phyloP scores from a whole-genome alignment of 2,113 vertebrate genomes.

The Ranitomeya variabilis region DNA sequence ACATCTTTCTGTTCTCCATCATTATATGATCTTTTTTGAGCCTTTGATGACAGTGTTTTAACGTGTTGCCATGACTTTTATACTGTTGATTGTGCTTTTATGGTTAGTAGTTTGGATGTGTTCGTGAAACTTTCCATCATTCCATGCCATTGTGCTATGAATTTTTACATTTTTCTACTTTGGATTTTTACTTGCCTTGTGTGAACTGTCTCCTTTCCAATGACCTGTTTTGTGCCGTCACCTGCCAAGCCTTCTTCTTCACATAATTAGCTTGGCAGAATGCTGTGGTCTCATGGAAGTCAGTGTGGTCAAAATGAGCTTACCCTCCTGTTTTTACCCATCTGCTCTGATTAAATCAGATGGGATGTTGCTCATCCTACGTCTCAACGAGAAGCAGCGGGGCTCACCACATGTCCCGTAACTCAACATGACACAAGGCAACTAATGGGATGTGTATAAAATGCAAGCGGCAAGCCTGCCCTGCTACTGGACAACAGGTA shows the following conservation, averaged over 20 bases:
- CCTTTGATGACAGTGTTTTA: not conserved
- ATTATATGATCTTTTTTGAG: not conserved
- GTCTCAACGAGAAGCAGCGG: conserved; percentile 65
- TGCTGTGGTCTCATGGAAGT: conserved; percentile 53
- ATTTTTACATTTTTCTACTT: not conserved
- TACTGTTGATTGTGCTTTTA: not conserved
- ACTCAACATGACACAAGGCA: conserved; percentile 61
- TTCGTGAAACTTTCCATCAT: not conserved
- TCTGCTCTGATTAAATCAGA: conserved; percentile 62
- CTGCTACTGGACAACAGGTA: conserved; percentile 63
- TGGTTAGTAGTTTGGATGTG: not conserved
- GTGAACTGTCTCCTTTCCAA: conserved; percentile 25
- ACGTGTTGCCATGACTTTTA: not conserved
- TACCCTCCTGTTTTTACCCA: conserved; percentile 54
- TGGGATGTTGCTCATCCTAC: conserved; percentile 56
- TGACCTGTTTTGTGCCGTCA: conserved; percentile 55
- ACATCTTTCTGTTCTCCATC: not conserved
- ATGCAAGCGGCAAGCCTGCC: conserved; percentile 60
- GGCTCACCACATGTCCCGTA: conserved; percentile 61
- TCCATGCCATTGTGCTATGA: not conserved
- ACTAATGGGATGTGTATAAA: conserved; percentile 66
- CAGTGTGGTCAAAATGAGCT: conserved; percentile 43
- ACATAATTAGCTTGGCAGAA: conserved; percentile 55
- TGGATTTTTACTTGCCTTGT: conserved; percentile 5
- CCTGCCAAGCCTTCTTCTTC: conserved; percentile 42